Base-by-base conservation (phyloP, 2,113 vertebrate species). In the Bubo scandiacus region DNA sequence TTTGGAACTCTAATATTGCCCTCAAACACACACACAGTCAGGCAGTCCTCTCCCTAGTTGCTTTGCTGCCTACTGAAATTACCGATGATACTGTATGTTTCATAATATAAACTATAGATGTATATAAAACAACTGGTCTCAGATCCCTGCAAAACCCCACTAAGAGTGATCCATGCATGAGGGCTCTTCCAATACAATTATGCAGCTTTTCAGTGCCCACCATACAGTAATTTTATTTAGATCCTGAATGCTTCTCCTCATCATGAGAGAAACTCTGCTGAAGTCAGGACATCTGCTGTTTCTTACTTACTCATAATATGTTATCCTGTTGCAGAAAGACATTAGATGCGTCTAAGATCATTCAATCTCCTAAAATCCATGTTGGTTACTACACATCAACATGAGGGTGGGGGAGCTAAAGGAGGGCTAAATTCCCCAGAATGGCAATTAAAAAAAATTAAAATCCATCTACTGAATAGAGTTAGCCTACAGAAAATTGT, bases 81-180 rank as follows among this genome's bases (percentile, higher is more conserved):
- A 80, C 11, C 29, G 61, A 49, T 43, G 26, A 58, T n/a, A 68
- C 10, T 36, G 3, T 42, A 62, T 0, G 2, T 38, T 66, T 40
- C 40, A 57, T n/a, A 81, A 40, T 6, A 77, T 12, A 75, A 54
- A 66, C 6, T 19, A 36, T 5, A 74, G 71, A 58, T 1, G 1
- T 20, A 14, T 18, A 54, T 18, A 57, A 13, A 58, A 73, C 42
- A 87, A 12, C 11, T 10, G 18, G 21, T 62, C 42, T 54, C 49
- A 61, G 8, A 91, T 26, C 17, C 40, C 15, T 54, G 59, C 21
- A 81, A 73, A 87, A 22, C 40, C 2, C 1, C 65, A 66, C 1
- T 14, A 57, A 68, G 1, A 47, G 20, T 7, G 5, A 65, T 30
- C 12, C 49, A 65, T 0, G 2, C 16, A 22, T 6, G 11, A 89